Base-by-base conservation (phyloP, 2,113 vertebrate genomes). In the Oreocharis arfaki region DNA sequence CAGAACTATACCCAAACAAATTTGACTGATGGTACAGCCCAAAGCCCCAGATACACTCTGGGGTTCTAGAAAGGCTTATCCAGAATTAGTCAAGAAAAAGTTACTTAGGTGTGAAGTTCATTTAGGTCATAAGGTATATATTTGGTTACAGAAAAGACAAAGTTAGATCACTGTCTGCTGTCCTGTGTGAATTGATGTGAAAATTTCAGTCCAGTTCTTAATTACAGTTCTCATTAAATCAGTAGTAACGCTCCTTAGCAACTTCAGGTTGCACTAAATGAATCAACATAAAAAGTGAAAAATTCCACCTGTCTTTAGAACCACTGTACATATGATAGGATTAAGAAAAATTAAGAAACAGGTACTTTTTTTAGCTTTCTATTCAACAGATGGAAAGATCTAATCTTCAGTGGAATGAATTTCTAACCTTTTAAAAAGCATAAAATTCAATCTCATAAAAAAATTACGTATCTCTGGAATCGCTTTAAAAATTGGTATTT, bases 381-480 rank as follows among this genome's bases (percentile, higher is more conserved):
- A 87, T 78, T 90, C 26, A 61, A 41, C 37, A 69, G 30, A 60
- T 90, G 30, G 82, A 93, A 82, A 57, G 70, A 53, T 52, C 26
- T 60, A 56, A n/a, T 80, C 52, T 87, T 91, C 30, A 67, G n/a
- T 70, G 67, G 13, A 70, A 32, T 68, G 27, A 84, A 71, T 76
- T 82, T 27, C 60, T 94, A 89, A 94, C 47, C 32, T 84, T 78
- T 57, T 41, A 42, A 84, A 93, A 91, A 91, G 42, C 30, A 80
- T 56, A 85, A 69, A 87, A 93, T 69, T 85, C 41, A 39, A 0
- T 53, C 30, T 84, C 37, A 3, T 28, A 17, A 13, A 70, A 61
- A 71, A 57, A 49, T 60, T 46, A 77, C 39, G 2, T 70, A 15
- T 71, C 35, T 77, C 94, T 95, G 91, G 89, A 94, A 93, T 92